Evolutionary conservation across 2,113 vertebrate species (phyloP).

Genomic region (Peromyscus maniculatus): DNA sequence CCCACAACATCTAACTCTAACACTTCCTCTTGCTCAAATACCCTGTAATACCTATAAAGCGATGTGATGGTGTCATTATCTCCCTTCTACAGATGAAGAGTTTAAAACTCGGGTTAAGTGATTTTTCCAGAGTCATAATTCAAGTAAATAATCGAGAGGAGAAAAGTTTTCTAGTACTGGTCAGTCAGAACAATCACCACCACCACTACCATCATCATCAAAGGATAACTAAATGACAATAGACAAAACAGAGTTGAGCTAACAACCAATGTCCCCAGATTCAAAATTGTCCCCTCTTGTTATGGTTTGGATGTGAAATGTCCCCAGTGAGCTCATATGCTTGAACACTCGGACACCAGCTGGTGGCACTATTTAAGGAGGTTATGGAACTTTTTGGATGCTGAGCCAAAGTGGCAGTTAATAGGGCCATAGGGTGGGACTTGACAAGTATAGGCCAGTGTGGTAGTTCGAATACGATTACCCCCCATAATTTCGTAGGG

Average conservation of each 20-base stretch:
- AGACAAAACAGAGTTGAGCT: background rate
- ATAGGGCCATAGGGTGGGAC: no score
- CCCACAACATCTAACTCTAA: background rate
- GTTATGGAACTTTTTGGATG: background rate
- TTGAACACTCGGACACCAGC: background rate
- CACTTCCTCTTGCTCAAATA: background rate
- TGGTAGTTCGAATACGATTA: no score
- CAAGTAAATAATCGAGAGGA: background rate
- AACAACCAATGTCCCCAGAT: background rate
- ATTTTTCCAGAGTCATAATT: background rate
- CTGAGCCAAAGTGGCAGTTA: background rate
- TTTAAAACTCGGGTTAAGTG: constrained; percentile 17
- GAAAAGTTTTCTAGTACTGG: background rate
- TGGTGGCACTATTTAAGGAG: background rate
- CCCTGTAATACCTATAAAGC: background rate
- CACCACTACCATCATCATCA: background rate
- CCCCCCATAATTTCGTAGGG: no score
- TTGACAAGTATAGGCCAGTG: background rate
- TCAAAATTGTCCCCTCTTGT: background rate
- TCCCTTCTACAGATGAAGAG: constrained; percentile 1
- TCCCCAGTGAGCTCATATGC: background rate
- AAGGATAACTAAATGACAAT: background rate
- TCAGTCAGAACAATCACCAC: background rate
- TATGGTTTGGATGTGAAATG: background rate
- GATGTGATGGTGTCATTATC: background rate